Percentiles rank a stretch among this genome's conserved stretches.
These are phyloP conservation scores for Daktulosphaira vitifoliae DNA, from an alignment of 1,140 invertebrate genomes.

Conservation along the genomic window DNA sequence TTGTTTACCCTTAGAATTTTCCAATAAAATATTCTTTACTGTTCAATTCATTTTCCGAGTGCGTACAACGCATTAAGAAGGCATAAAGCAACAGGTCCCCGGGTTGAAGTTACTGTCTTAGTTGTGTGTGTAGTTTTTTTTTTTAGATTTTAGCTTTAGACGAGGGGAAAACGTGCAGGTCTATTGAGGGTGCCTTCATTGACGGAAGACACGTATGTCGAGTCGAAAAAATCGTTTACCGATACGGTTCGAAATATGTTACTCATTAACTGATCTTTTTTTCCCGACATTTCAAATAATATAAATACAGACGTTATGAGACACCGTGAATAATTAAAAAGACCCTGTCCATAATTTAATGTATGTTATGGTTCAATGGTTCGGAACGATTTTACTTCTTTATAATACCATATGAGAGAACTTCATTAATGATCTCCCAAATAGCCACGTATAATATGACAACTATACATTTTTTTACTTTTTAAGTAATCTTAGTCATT, in stretches of 20 bases:
- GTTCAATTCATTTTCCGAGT: neutral
- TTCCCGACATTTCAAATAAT: constrained; percentile 4
- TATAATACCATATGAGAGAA: no score
- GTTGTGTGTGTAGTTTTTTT: no score
- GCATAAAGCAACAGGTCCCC: constrained; percentile 11
- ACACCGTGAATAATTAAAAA: constrained; percentile 28
- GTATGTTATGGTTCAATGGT: neutral
- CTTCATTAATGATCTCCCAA: no score
- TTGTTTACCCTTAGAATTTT: constrained; percentile 15
- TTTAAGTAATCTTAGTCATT: no score
- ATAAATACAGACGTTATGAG: constrained; percentile 23
- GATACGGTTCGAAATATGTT: constrained; percentile 20
- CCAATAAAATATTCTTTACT: constrained; percentile 16
- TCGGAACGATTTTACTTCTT: neutral
- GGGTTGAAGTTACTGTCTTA: neutral
- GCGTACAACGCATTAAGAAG: neutral
- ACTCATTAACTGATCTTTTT: constrained; percentile 11
- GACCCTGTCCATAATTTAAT: neutral
- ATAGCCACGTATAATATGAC: no score
- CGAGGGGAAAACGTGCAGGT: no score
- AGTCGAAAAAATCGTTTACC: constrained; percentile 12
- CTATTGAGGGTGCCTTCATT: no score
- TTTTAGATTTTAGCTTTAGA: no score
- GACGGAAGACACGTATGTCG: no score
- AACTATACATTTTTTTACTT: no score